These are phyloP conservation scores for Caracal caracal DNA, from an alignment of 2,113 vertebrate genomes.

Conservation along the genomic window DNA sequence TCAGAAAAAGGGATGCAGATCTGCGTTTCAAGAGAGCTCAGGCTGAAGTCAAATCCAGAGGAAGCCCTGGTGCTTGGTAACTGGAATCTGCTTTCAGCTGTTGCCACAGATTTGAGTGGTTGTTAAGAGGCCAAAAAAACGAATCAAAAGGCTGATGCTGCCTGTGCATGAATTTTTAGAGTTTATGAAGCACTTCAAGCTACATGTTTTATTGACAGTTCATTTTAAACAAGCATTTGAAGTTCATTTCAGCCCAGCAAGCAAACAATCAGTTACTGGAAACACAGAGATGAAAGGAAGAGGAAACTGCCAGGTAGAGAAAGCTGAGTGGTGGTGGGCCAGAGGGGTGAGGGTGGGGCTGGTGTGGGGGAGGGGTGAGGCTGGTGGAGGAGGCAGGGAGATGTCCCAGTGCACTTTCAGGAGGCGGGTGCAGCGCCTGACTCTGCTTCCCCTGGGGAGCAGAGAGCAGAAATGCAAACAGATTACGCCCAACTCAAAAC, in stretches of 20 bases:
- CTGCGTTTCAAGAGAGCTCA: neutral
- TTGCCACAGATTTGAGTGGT: neutral
- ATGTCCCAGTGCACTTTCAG: neutral
- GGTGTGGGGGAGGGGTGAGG: neutral
- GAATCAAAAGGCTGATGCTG: neutral
- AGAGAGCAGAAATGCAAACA: neutral
- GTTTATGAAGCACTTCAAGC: neutral
- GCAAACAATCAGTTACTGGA: neutral
- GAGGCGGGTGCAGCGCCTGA: neutral
- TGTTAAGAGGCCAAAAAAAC: neutral
- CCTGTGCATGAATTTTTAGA: neutral
- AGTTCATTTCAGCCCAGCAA: slow-evolving; percentile 6
- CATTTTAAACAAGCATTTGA: neutral
- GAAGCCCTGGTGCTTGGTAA: neutral
- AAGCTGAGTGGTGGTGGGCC: neutral
- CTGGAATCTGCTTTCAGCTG: neutral
- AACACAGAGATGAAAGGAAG: neutral
- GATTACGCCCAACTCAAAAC: neutral
- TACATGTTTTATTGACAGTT: neutral
- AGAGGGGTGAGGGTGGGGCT: neutral
- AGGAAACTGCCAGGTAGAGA: neutral
- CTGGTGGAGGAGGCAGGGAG: neutral
- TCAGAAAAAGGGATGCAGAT: neutral
- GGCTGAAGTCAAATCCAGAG: neutral
- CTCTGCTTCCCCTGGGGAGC: neutral